Base-by-base conservation (phyloP, 1,140 invertebrate genomes). In the Druon quercuslanigerum region DNA sequence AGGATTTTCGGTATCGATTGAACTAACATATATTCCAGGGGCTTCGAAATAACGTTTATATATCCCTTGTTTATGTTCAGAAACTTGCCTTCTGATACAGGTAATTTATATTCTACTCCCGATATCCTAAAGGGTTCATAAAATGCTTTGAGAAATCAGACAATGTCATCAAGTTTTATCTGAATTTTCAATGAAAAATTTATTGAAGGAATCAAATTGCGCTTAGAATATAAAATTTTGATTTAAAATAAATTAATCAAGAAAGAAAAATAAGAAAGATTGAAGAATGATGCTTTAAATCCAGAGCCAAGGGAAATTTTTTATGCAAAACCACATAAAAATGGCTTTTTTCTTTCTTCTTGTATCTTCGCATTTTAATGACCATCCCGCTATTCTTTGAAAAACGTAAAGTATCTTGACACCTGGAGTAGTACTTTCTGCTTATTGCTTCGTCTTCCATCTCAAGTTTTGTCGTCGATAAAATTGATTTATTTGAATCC, bases 331-430 rank as follows among this genome's bases (percentile, higher is more conserved):
- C 40, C 40, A 14, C 25, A 33, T 16, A 40, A 66, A 66, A 66
- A 14, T 8, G 0, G 3, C n/a, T 4, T 14, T 40, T 40, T 40
- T 66, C n/a, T 13, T 40, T 66, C 40, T 14, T 17, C 25, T 40
- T n/a, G 1, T 40, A 16, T n/a, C 40, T 8, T 16, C 40, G 25
- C n/a, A 66, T 11, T 66, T 14, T 66, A 16, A 33, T 66, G 60
- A 66, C 33, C 46, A 66, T 66, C 60, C 16, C 25, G 14, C 14
- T 14, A 66, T 66, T 66, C 33, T n/a, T 16, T 66, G 20, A 60
- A 60, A 66, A 66, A 66, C 40, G 60, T 66, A 66, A 66, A 66
- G 60, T 66, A 66, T 66, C 60, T 66, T 17, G 60, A 46, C 40
- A 46, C 40, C 9, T 46, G 40, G 40, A 46, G 40, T 46, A 46